phyloP scores from a whole-genome alignment of 2,113 vertebrate species.

The Sinosuthora webbiana region DNA sequence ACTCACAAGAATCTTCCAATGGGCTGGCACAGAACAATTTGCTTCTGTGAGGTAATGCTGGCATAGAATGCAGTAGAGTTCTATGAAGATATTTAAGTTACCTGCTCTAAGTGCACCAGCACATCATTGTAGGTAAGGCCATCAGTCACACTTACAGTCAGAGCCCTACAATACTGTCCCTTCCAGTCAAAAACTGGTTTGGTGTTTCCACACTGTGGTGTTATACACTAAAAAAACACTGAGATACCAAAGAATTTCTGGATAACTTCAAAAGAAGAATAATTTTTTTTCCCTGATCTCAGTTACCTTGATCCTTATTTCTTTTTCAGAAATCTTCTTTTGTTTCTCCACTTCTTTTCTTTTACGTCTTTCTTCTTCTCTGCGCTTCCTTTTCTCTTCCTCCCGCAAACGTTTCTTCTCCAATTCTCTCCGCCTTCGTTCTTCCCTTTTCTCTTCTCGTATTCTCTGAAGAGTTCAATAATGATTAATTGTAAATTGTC shows the following conservation, averaged over 20 bases:
- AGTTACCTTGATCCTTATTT: conserved; percentile 90
- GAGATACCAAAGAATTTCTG: background rate
- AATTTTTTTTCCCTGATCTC: background rate
- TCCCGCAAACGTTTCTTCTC: conserved; percentile 92
- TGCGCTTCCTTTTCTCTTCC: conserved; percentile 91
- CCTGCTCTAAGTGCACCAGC: background rate
- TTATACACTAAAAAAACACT: background rate
- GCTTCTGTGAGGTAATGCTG: background rate
- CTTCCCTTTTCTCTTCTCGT: conserved; percentile 95
- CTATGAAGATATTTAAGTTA: background rate
- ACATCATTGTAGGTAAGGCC: background rate
- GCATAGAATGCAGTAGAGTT: background rate
- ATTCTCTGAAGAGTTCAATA: conserved; percentile 81
- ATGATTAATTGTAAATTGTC: background rate
- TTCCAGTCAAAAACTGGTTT: background rate
- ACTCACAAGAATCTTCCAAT: background rate
- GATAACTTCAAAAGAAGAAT: background rate
- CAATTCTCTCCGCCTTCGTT: conserved; percentile 87
- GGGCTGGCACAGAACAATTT: background rate
- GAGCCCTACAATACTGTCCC: background rate
- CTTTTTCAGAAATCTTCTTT: conserved; percentile 88
- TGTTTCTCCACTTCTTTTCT: conserved; percentile 91
- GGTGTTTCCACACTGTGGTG: background rate
- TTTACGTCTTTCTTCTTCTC: conserved; percentile 90
- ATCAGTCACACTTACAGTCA: background rate